A percentile compares a stretch with the other conserved stretches of the same genome.
Conservation (phyloP, 2,113 vertebrate genomes). For the Zosterops borbonicus region DNA sequence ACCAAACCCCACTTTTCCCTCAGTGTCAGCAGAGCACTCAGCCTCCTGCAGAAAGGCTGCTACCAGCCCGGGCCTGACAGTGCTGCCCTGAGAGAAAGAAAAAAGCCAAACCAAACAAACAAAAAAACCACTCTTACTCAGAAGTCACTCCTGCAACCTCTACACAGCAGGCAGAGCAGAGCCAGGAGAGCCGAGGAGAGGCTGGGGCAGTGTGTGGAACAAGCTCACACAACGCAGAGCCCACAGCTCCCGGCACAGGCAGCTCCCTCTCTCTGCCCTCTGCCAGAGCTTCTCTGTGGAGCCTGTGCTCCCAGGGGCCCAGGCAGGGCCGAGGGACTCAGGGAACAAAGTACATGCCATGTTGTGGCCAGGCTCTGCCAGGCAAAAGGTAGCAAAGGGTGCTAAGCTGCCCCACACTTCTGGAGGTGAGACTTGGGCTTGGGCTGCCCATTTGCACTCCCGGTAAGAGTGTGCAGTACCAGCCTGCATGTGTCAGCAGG, state of each 20-base stretch:
- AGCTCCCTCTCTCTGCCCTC: not conserved
- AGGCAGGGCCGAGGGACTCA: not conserved
- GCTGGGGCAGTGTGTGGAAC: not conserved
- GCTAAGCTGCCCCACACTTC: rapidly evolving
- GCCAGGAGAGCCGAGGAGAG: not conserved
- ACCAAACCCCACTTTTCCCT: not conserved
- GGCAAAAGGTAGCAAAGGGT: not conserved
- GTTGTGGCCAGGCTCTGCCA: not conserved
- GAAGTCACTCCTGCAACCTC: not conserved
- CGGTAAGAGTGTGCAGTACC: not conserved
- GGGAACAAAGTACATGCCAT: not conserved
- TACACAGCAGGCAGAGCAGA: not conserved
- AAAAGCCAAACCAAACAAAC: conserved; percentile 8
- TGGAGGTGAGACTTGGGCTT: not conserved
- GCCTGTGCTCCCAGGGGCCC: not conserved
- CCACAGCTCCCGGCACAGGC: not conserved
- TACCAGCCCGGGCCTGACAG: not conserved
- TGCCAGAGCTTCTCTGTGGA: not conserved
- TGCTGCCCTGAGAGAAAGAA: not conserved
- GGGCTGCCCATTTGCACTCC: not conserved
- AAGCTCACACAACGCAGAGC: not conserved
- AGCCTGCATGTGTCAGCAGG: not conserved
- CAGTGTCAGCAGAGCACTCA: not conserved
- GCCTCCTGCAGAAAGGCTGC: not conserved
- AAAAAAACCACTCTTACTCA: not conserved